Evolutionary conservation across 2,888 invertebrate genomes (phyloP), one percentile per base, ranked within the genome.

Genomic region (Hoplodrina blanda): DNA sequence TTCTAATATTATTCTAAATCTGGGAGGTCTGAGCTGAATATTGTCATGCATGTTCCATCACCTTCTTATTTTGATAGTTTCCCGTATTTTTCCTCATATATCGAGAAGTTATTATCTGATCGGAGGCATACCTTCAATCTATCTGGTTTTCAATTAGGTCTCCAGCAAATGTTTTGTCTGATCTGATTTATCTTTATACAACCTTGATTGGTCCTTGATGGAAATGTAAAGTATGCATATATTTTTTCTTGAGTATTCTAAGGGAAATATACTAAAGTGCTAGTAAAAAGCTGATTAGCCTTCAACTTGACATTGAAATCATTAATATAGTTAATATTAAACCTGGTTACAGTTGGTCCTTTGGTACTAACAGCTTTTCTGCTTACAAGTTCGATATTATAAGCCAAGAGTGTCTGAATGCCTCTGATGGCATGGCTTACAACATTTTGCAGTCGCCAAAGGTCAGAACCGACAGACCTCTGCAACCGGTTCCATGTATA

Each of bases 401-500:
- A 77, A 61, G n/a, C 20, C 8, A 1, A 19, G 20, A 61, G 49
- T 70, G 44, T 77, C 62, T 64, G 70, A 65, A 55, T 65, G 49
- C 46, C 19, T 17, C 46, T 70, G 76, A 78, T 80, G 64, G 76
- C 76, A 69, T 70, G 62, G 81, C 70, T 69, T 52, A 80, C 64
- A 80, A 69, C 69, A 70, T 80, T 80, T 65, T 65, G 64, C 70
- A 76, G 77, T 67, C 68, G 17, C 57, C 60, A 81, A 79, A 83
- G 82, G 82, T 83, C 82, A 82, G 44, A 44, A 57, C 55, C 53
- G 30, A 67, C 52, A 62, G 73, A 84, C 76, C 84, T 74, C 73
- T 68, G 59, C 67, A 60, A 82, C 82, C 84, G 84, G 82, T 84
- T 82, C 54, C 53, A 52, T 50, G 56, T 52, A 73, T 73, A 69